These are phyloP conservation scores for Chelonoidis abingdonii DNA, from an alignment of 2,113 vertebrate genomes.

Conservation along the genomic window DNA sequence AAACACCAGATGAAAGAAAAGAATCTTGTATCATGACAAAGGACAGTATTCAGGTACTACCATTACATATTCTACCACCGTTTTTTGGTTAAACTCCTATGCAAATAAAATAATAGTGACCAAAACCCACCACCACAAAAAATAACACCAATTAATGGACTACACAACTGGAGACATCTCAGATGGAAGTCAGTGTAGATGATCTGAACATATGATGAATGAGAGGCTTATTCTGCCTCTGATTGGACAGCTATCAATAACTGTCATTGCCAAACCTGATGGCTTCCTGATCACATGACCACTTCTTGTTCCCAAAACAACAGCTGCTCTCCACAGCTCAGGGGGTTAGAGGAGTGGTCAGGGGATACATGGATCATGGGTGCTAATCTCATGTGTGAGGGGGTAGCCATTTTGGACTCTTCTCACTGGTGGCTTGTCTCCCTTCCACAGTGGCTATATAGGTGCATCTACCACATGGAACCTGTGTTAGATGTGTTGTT, in stretches of 20 bases:
- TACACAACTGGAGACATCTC: neutral
- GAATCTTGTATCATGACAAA: too few relatives aligned
- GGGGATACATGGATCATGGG: too few relatives aligned
- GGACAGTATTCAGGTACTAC: too few relatives aligned
- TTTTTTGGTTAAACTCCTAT: neutral
- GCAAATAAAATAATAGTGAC: neutral
- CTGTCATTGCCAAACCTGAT: neutral
- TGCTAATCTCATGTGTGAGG: too few relatives aligned
- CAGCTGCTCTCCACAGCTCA: too few relatives aligned
- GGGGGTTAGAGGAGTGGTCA: too few relatives aligned
- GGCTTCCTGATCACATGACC: neutral
- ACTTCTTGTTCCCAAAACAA: neutral
- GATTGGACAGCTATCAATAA: rapidly evolving
- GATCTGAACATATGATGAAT: neutral
- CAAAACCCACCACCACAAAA: neutral
- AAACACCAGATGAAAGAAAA: too few relatives aligned
- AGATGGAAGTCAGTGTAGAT: neutral
- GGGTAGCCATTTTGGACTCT: too few relatives aligned
- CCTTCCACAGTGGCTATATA: neutral
- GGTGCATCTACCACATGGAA: neutral
- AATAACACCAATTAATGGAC: neutral
- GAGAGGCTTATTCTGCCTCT: neutral
- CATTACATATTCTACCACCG: too few relatives aligned
- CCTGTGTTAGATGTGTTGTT: neutral
- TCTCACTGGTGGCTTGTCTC: too few relatives aligned